Evolutionary conservation across 2,888 invertebrate genomes (phyloP), one percentile per base, ranked within the genome.

Genomic region (Rotaria macrura): DNA sequence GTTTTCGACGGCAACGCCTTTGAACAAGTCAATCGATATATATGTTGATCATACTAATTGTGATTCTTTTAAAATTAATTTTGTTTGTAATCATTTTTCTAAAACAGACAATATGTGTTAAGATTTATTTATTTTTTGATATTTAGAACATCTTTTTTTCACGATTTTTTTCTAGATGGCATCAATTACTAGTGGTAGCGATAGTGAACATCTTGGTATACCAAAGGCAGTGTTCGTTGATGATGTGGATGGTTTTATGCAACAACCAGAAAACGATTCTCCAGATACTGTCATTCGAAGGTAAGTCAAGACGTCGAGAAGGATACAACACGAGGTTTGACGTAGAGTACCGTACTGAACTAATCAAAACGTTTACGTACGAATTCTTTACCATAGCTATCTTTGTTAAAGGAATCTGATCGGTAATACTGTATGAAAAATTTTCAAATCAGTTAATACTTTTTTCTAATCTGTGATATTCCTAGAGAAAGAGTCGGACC

Each of bases 181-280:
- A 79, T 43, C 74, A 25, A 43, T 43, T 23, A 79, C 74, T 29
- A 65, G 34, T 34, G 65, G 65, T 25, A 23, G 38, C 43, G 74
- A 79, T 38, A 23, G 10, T 52, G 52, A 84, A 84, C 84, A 84
- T 84, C 23, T 85, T 25, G 86, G 86, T 65, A 86, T 86, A 40
- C 86, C 86, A 25, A 86, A 85, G 38, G 84, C 86, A 29, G 84
- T 86, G 25, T 86, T 86, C 83, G 49, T 86, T 12, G 86, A 86
- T 85, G 86, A 86, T 85, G 86, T 86, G 0, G 86, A 84, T 29
- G 65, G 79, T 57, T 86, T 86, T 43, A 85, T 86, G 86, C 74
- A 55, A 34, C 83, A 86, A 55, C 34, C 49, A 29, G 86, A 84
- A 29, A 85, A 29, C 29, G 74, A 85, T 49, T 83, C 86, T 34